Conservation (phyloP, 2,113 vertebrate genomes). For the Ovibos moschatus region DNA sequence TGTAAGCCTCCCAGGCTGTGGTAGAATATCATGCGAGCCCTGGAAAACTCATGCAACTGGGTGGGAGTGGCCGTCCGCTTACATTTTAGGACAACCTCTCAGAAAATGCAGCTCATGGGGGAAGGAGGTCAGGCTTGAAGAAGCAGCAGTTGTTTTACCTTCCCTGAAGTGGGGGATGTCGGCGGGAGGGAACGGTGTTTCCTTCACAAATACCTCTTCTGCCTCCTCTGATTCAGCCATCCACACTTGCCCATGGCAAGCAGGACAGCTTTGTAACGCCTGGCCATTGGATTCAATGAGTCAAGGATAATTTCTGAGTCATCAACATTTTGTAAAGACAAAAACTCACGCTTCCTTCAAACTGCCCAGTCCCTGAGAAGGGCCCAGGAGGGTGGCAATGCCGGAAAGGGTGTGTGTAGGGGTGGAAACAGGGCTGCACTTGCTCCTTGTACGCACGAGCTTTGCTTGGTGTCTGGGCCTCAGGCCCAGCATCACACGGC, state of each 20-base stretch:
- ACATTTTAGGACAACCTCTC: neutral
- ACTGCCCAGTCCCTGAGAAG: neutral
- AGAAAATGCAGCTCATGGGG: neutral
- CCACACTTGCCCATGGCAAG: neutral
- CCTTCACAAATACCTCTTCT: neutral
- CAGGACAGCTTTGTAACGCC: neutral
- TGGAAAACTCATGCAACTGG: neutral
- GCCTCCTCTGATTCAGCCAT: neutral
- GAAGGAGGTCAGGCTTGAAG: neutral
- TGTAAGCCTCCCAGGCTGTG: too few relatives aligned
- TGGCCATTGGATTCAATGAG: neutral
- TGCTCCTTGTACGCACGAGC: neutral
- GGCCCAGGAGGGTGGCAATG: neutral
- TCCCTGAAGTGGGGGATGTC: neutral
- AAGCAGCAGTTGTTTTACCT: neutral
- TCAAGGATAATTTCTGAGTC: neutral
- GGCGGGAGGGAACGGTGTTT: accelerated
- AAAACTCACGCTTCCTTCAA: neutral
- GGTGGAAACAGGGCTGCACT: neutral
- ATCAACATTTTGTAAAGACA: neutral
- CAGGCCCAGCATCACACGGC: conserved; percentile 7
- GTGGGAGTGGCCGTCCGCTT: neutral
- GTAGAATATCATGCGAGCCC: neutral
- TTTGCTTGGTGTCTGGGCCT: neutral
- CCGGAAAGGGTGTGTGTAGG: neutral